These are phyloP conservation scores for Brachionus angularis DNA, from an alignment of 1,140 invertebrate genomes.

Conservation along the genomic window DNA sequence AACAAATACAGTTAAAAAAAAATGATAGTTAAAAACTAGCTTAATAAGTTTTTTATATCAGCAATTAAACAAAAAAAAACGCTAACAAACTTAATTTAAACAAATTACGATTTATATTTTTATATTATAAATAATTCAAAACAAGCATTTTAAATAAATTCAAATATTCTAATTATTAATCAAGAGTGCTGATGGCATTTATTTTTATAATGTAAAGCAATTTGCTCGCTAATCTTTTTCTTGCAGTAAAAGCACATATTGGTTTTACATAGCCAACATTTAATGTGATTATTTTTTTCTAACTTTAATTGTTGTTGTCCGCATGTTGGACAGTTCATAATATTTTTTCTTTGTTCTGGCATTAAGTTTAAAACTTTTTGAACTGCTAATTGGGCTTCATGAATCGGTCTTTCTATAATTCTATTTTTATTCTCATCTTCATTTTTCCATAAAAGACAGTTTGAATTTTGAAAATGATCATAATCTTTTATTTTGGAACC, in stretches of 20 bases:
- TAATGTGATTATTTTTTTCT: not conserved
- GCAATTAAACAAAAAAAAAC: too few relatives aligned
- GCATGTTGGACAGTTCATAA: not conserved
- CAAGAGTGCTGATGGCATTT: not conserved
- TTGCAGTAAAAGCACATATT: not conserved
- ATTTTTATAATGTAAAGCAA: not conserved
- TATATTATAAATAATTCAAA: too few relatives aligned
- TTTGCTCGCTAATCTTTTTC: not conserved
- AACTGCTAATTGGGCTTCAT: not conserved
- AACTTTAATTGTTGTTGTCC: not conserved
- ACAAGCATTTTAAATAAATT: too few relatives aligned
- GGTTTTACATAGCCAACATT: not conserved
- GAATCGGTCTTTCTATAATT: not conserved
- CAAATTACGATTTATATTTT: too few relatives aligned
- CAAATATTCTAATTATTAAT: too few relatives aligned
- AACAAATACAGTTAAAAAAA: too few relatives aligned
- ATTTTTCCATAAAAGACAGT: not conserved
- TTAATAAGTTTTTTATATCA: too few relatives aligned
- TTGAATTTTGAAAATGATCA: conserved; percentile 61
- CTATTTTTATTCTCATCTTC: not conserved
- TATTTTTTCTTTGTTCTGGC: not conserved
- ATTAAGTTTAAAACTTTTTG: not conserved
- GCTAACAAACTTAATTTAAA: too few relatives aligned
- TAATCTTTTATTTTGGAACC: conserved; percentile 63
- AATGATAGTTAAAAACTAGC: too few relatives aligned